These are phyloP conservation scores for Geococcyx californianus DNA, from an alignment of 2,113 vertebrate genomes.

Conservation along the genomic window DNA sequence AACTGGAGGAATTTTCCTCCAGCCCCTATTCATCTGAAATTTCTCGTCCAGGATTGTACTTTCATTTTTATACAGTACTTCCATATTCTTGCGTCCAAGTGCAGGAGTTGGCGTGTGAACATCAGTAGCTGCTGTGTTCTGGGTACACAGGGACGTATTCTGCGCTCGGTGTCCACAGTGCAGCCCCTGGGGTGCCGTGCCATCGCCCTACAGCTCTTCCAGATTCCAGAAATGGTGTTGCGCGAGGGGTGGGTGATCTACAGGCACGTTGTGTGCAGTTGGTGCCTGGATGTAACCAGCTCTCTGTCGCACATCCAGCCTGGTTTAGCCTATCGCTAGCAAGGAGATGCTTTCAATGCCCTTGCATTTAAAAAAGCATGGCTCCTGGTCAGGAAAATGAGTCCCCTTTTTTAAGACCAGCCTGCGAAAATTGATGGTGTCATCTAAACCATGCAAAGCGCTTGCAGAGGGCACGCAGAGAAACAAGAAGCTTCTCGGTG, in stretches of 20 bases:
- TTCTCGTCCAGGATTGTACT: background rate
- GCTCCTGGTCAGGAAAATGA: background rate
- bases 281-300: background rate
- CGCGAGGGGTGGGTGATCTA: background rate
- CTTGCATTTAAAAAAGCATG: background rate
- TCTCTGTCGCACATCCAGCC: background rate
- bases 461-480: background rate
- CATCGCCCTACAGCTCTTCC: background rate
- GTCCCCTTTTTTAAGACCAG: background rate
- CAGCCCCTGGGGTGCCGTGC: background rate
- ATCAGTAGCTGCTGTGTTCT: background rate
- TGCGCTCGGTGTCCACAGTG: background rate
- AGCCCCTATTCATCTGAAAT: background rate
- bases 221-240: background rate
- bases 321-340: background rate
- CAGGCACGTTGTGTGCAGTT: no score
- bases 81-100: background rate
- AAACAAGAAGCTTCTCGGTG: background rate
- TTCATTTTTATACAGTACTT: background rate
- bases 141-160: background rate
- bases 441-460: fast-evolving
- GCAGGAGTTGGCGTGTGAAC: background rate
- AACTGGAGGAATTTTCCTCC: background rate
- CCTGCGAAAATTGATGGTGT: fast-evolving
- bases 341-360: background rate